Base-by-base conservation (phyloP, 64 coral and sea anemone species). In the Pocillopora damicornis region DNA sequence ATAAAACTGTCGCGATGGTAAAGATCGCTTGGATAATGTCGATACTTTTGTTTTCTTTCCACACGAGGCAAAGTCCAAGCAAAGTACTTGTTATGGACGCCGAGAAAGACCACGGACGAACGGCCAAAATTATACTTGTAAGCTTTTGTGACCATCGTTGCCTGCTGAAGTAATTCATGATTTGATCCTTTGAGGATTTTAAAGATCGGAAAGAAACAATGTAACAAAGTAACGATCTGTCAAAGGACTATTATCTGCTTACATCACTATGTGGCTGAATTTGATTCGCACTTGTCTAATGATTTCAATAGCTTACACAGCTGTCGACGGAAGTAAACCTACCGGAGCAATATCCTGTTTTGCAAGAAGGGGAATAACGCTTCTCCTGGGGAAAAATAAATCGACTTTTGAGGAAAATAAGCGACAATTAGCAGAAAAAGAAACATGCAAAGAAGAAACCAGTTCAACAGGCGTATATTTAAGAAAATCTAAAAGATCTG, bases 51-150 rank as follows among this genome's bases (percentile, higher is more conserved):
- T 62, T 57, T 69, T 71, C 86, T 72, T 93, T 93, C 95, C 95
- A 98, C 22, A 88, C 80, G 8, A 98, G 77, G 13, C 77, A 86
- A 0, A 63, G 79, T 23, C 95, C 95, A 13, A 98, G 83, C 15
- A 90, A 37, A 30, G 93, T 80, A 0, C 88, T 80, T 15, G 91
- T 90, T 0, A 86, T 45, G 2, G 95, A 98, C 6, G 88, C 91
- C 0, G 95, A 76, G 22, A 98, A 93, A 6, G 95, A 98, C 95
- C 95, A 98, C 3, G 95, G 95, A 12, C 91, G 91, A 1, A 74
- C 16, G 6, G 78, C 91, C n/a, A 91, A 17, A 18, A 88, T 26
- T 45, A 91, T 91, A 12, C 69, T 80, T 16, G 90, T 82, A 11
- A 94, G 66, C 56, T 91, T 94, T 17, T 87, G 60, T 59, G 87